Evolutionary conservation across 2,113 vertebrate genomes (phyloP).

Genomic region (Ciconia maguari): DNA sequence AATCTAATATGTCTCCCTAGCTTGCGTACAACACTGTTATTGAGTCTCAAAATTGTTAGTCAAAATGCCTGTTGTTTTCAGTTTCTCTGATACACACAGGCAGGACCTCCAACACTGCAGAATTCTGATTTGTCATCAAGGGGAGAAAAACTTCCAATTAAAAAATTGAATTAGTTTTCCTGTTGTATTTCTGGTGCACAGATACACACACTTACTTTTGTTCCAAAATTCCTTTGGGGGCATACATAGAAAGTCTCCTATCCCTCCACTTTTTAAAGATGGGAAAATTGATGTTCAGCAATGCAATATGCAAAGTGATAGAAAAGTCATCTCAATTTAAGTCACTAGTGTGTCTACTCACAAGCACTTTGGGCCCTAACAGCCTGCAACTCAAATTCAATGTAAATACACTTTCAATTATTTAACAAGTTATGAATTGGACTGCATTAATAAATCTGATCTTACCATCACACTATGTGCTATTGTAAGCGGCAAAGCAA

Average conservation of each 20-base stretch:
- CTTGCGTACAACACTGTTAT: background rate
- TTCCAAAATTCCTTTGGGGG: background rate
- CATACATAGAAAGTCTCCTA: background rate
- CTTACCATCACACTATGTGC: accelerated
- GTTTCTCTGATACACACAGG: background rate
- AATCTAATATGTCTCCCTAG: background rate
- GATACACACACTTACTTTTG: background rate
- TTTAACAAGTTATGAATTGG: background rate
- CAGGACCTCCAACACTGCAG: background rate
- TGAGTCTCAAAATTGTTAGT: background rate
- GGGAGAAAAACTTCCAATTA: background rate
- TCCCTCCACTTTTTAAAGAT: background rate
- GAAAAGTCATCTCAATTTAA: background rate
- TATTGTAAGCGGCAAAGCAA: background rate
- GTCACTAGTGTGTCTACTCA: background rate
- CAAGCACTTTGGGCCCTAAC: background rate
- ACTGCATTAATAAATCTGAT: background rate
- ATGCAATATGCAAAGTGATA: background rate
- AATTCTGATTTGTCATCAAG: background rate
- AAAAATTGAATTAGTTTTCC: background rate
- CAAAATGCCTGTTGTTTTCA: background rate
- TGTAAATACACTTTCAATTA: background rate
- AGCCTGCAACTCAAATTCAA: background rate
- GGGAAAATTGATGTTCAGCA: background rate
- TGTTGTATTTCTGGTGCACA: background rate